Base-by-base conservation (phyloP, 2,797 vertebrate genomes). In the Tenualosa ilisha region DNA sequence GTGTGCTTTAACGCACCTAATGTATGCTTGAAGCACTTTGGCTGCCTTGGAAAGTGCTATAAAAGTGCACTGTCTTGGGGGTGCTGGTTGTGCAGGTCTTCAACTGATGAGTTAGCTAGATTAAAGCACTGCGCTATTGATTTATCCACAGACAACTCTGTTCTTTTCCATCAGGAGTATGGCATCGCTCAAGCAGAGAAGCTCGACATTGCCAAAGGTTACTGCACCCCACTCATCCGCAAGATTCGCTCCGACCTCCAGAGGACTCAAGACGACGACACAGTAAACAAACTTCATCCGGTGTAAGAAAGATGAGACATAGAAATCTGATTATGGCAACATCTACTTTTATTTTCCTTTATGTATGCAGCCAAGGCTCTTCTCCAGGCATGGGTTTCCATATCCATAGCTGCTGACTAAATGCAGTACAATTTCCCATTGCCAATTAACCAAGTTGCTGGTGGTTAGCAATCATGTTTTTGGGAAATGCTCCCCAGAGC, bases 181-280 rank as follows among this genome's bases (percentile, higher is more conserved):
- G 97, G 97, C 84, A 97, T 97, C 92, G 94, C 95, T 86, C 96
- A 97, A 91, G 93, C 93, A 87, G 97, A 97, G 89, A 97, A 97
- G 89, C 63, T 97, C 88, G 96, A 97, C 90, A 97, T 97, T 91
- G 97, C 96, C 91, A 97, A 97, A 95, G 97, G 97, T 84, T 97
- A 97, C 90, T 97, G 97, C 88, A 97, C 96, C 84, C 97, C 97
- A 85, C 92, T 97, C 40, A 94, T 97, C 82, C 95, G 96, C 88
- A 97, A 97, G 94, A 97, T 97, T 61, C 96, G 96, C 81, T 96
- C 97, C 63, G 97, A 97, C 85, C 96, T 97, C 84, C 97, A 97
- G 92, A 96, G 97, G 89, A 97, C 97, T 51, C 97, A 97, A 91
- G 97, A 97, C 90, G 97, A 97, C 88, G 97, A 97, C 92, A 97